Percentiles rank a stretch among this genome's conserved stretches.
phyloP scores from a whole-genome alignment of 2,888 invertebrate species.

The Melikaiella ostensackeni region DNA sequence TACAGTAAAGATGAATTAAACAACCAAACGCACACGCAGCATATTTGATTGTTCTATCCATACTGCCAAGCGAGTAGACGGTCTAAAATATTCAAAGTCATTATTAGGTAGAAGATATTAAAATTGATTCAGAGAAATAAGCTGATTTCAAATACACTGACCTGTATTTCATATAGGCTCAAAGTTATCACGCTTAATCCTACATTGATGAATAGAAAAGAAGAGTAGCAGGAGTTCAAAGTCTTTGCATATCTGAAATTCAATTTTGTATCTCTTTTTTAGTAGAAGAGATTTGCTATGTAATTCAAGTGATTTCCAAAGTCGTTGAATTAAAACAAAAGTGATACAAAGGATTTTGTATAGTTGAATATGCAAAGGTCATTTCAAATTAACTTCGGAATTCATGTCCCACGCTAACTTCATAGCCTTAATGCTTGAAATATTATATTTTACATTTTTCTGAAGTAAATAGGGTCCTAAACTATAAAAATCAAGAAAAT shows the following conservation, averaged over 20 bases:
- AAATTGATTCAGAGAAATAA: background rate
- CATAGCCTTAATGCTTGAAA: too few species aligned
- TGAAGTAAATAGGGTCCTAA: too few species aligned
- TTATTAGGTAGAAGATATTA: background rate
- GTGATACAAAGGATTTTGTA: too few species aligned
- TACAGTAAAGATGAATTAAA: slow-evolving; percentile 1
- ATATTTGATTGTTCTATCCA: background rate
- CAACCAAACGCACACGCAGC: background rate
- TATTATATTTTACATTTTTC: too few species aligned
- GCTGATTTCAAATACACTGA: too few species aligned
- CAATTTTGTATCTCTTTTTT: background rate
- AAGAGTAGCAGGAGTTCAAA: background rate
- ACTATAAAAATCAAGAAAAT: too few species aligned
- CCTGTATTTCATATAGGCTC: background rate
- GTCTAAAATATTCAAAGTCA: background rate
- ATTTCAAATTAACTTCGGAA: too few species aligned
- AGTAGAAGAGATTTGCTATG: too few species aligned
- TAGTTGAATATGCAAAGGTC: too few species aligned
- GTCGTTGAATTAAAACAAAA: too few species aligned
- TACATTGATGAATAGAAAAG: background rate
- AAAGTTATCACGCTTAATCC: background rate
- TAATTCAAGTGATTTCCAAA: too few species aligned
- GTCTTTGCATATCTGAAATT: slow-evolving; percentile 5
- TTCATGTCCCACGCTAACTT: too few species aligned
- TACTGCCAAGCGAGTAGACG: background rate